phyloP scores from a whole-genome alignment of 1,140 invertebrate species.

The Drosophila miranda region DNA sequence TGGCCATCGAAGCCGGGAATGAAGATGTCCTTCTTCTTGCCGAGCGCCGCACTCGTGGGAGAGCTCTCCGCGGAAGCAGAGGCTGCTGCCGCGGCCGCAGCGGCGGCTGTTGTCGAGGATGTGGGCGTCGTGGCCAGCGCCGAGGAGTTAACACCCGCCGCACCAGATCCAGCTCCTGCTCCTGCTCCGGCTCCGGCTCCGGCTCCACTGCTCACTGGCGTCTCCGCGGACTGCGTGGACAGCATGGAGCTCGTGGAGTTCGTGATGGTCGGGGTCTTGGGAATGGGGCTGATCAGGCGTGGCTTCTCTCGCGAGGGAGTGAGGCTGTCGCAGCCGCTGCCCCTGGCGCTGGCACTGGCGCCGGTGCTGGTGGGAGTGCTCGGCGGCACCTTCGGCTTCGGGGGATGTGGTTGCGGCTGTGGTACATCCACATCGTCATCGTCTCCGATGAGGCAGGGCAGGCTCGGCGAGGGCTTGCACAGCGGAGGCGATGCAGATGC shows the following conservation, averaged over 20 bases:
- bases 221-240: conserved; percentile 64
- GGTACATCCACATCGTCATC: conserved; percentile 59
- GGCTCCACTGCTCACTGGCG: conserved; percentile 50
- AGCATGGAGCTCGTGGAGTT: conserved; percentile 52
- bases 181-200: not conserved
- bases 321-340: conserved; percentile 63
- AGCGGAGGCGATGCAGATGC: conserved; percentile 53
- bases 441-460: conserved; percentile 75
- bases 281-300: conserved; percentile 85
- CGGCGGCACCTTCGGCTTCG: conserved; percentile 2
- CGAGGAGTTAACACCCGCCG: conserved; percentile 20
- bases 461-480: conserved; percentile 77
- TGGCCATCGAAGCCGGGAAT: conserved; percentile 88
- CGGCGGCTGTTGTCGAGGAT: conserved; percentile 48
- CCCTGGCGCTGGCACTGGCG: not conserved
- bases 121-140: conserved; percentile 68
- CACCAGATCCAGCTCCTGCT: not conserved
- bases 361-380: conserved; percentile 11
- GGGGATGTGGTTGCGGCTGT: too few relatives aligned
- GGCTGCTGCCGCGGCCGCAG: conserved; percentile 25
- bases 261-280: conserved; percentile 83
- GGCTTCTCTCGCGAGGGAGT: conserved; percentile 83
- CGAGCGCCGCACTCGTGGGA: conserved; percentile 35
- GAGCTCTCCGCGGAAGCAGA: conserved; percentile 18
- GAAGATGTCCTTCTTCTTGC: conserved; percentile 85